These are phyloP conservation scores for Exaiptasia diaphana DNA, from an alignment of 64 coral and sea anemone species.

Conservation along the genomic window DNA sequence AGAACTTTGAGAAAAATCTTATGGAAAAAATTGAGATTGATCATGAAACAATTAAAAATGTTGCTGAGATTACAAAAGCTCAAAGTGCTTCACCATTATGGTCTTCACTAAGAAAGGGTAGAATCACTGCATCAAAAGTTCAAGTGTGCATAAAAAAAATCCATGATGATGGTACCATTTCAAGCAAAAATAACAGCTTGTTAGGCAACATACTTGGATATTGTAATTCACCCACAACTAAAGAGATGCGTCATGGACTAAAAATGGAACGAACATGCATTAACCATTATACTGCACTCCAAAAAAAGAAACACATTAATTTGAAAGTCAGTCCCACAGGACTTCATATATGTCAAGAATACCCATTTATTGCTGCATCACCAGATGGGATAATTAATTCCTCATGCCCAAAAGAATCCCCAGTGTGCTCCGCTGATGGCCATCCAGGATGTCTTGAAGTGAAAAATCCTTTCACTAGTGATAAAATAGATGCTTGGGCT, in stretches of 20 bases:
- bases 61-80: neutral
- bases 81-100: neutral
- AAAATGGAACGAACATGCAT: constrained; percentile 8
- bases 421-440: neutral
- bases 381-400: constrained; percentile 44
- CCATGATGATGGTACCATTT: neutral
- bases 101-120: neutral
- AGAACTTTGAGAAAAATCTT: neutral
- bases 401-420: constrained; percentile 17
- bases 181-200: neutral
- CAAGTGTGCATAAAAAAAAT: neutral
- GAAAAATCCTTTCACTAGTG: constrained; percentile 23
- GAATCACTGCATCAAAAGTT: constrained; percentile 13
- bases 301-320: constrained; percentile 18
- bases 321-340: neutral
- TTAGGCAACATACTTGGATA: neutral
- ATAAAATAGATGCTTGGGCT: constrained; percentile 18
- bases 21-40: neutral
- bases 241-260: constrained; percentile 1
- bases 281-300: neutral
- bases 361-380: constrained; percentile 39
- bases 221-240: neutral
- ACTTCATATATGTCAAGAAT: constrained; percentile 10
- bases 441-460: constrained; percentile 38
- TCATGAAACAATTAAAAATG: neutral